A percentile compares a stretch with the other conserved stretches of the same genome.
Conservation (phyloP, 2,888 invertebrate genomes). For the Diarsia mendica region DNA sequence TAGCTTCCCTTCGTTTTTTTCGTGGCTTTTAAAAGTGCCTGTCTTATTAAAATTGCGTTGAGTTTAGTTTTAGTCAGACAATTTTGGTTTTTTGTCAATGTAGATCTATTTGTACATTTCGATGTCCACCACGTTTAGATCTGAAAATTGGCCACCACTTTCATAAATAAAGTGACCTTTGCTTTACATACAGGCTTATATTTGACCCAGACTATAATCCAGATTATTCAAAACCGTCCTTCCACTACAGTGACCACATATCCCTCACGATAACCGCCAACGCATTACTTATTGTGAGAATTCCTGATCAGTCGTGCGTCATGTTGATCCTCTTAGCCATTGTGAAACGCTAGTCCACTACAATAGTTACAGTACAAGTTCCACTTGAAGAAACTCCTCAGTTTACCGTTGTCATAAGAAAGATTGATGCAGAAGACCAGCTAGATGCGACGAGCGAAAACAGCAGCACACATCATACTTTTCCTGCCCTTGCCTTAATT, state of each 20-base stretch:
- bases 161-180: not conserved
- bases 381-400: constrained; percentile 47
- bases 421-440: not conserved
- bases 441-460: not conserved
- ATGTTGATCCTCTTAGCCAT: constrained; percentile 55
- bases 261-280: not conserved
- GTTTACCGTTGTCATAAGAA: constrained; percentile 1
- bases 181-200: not conserved
- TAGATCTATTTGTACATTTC: too few relatives aligned
- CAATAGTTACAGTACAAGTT: constrained; percentile 39
- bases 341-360: constrained; percentile 44
- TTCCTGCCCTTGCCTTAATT: not conserved
- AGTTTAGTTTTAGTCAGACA: too few relatives aligned
- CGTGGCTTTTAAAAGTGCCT: too few relatives aligned
- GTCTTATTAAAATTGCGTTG: too few relatives aligned
- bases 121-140: not conserved
- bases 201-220: not conserved
- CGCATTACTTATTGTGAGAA: constrained; percentile 25
- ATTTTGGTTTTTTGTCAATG: too few relatives aligned
- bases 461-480: not conserved
- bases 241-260: constrained; percentile 22
- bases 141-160: not conserved
- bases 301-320: constrained; percentile 41
- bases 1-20: too few relatives aligned
- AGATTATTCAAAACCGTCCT: not conserved